Evolutionary conservation across 2,888 invertebrate species (phyloP), one percentile per base, ranked within the genome.

Genomic region (Amblyteles armatorius): DNA sequence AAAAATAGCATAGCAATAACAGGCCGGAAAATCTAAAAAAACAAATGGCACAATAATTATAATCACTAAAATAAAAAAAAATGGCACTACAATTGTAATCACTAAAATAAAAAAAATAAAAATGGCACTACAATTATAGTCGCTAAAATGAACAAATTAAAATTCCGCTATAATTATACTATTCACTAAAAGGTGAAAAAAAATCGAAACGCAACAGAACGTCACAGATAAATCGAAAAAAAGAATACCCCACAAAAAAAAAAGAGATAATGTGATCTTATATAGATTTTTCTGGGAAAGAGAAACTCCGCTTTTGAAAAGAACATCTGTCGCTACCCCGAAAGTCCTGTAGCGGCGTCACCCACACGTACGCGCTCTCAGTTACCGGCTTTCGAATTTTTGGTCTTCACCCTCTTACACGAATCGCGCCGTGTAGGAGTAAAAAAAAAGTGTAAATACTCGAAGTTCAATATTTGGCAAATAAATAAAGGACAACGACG

Each of bases 381-480:
- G 40, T 82, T 85, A 50, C 73, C 60, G 67, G 73, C 80, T 78
- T 83, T 68, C 73, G 55, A 69, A 73, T 82, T 79, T 76, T 68
- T 82, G 44, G 69, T 77, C 13, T 71, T 57, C 71, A 40, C 74
- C 77, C 63, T 73, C 73, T 16, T 63, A 9, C 44, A 48, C 22
- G 33, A 48, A 60, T 29, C 13, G 22, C 55, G 2, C 74, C 71
- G 55, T 50, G 48, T 73, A 63, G 40, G 19, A 69, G 52, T 48
- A 78, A 44, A 57, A 33, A 80, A 71, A 72, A 80, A 72, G 29
- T 73, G 80, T 67, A 63, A 16, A 33, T 76, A 67, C 74, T 50
- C 89, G 84, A 88, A 85, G 87, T 87, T 84, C 90, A 90, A 92
- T 92, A 91, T 92, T 92, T 92, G 90, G 88, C 88, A 89, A 90